Base-by-base conservation (phyloP, 23 tunicate species). In the Halocynthia aurantium region DNA sequence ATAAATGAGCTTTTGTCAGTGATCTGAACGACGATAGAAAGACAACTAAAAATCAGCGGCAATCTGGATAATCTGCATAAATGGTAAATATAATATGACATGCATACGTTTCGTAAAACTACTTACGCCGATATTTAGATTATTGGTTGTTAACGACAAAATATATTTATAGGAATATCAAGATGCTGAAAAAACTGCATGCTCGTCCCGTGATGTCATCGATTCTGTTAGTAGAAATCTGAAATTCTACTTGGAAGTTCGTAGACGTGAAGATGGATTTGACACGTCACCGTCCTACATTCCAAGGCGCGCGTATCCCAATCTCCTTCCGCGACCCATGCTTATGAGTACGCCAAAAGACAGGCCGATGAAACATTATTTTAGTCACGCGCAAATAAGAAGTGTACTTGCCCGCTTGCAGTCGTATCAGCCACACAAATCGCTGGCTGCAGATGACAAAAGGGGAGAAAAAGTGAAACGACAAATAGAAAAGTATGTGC, bases 231-330 rank as follows among this genome's bases (percentile, higher is more conserved):
- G 85, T 6, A 61, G 69, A 49, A 84, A 89, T 22, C 55, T 83
- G 65, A 84, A 84, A 63, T 84, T 84, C 71, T 89, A 89, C 57
- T 8, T 86, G 15, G 88, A 84, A 65, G 74, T 84, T 7, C 81
- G 70, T 69, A 71, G 96, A 52, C 67, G 96, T 6, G 88, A 87
- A 71, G 93, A 87, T 71, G 93, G 93, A 4, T 89, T 89, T 70
- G 96, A 89, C 49, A 15, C 82, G 51, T 70, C 96, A 7, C 96
- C 96, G 0, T 84, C 96, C 8, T 55, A 50, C 57, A 63, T 89
- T 8, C 96, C 96, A 7, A 73, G 76, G 18, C 77, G 78, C 51
- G 75, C 62, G n/a, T 89, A 72, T 61, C 96, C 96, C 8, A 83
- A 78, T 52, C 83, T 89, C 11, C 77, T 89, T 5, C 96, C 96